These are phyloP conservation scores for Ataeniobius toweri DNA, from an alignment of 2,797 vertebrate genomes.

Conservation along the genomic window DNA sequence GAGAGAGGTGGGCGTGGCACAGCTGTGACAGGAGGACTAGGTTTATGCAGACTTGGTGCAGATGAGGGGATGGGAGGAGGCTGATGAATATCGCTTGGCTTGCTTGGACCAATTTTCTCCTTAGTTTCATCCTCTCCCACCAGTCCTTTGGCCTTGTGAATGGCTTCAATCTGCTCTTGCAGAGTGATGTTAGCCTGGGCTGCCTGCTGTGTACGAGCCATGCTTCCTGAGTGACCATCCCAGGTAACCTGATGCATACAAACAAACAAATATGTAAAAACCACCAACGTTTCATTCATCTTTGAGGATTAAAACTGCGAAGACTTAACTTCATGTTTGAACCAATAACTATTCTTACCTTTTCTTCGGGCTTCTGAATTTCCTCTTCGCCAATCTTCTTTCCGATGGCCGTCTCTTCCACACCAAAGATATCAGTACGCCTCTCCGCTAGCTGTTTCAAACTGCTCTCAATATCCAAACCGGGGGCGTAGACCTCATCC, in stretches of 20 bases:
- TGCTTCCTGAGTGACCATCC: conserved; percentile 98
- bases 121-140: conserved; percentile 97
- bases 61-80: conserved; percentile 83
- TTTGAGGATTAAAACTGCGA: not conserved
- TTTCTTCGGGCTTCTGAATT: conserved; percentile 99
- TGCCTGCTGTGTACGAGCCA: conserved; percentile 98
- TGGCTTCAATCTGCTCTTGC: conserved; percentile 98
- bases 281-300: not conserved
- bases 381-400: conserved; percentile 99
- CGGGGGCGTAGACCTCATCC: conserved; percentile 98
- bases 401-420: conserved; percentile 97
- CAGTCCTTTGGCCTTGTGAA: conserved; percentile 98
- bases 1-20: conserved; percentile 84
- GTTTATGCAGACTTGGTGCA: conserved; percentile 81
- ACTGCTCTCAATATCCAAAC: conserved; percentile 98
- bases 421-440: conserved; percentile 99
- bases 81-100: conserved; percentile 89
- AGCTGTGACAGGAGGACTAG: conserved; percentile 77
- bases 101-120: conserved; percentile 98
- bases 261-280: not conserved
- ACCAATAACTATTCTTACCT: conserved; percentile 76
- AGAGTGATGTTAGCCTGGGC: conserved; percentile 98
- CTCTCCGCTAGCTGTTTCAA: conserved; percentile 98
- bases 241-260: conserved; percentile 88
- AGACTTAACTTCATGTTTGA: not conserved